Evolutionary conservation across 2,797 vertebrate species (phyloP).

Genomic region (Prionace glauca): DNA sequence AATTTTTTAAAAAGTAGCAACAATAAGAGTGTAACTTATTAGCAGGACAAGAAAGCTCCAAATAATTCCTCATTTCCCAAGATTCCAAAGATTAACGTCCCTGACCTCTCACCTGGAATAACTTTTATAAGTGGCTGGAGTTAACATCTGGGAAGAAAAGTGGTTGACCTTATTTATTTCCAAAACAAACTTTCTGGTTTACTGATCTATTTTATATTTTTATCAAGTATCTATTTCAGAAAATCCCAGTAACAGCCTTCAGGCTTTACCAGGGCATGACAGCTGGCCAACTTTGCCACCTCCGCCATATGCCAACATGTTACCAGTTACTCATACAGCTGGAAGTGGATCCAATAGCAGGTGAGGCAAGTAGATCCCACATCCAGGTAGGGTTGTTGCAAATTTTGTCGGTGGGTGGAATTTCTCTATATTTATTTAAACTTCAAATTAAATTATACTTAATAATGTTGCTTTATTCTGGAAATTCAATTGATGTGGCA

Average conservation of each 20-base stretch:
- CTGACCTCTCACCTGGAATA: neutral
- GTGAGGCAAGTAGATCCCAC: neutral
- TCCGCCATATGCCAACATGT: conserved; percentile 58
- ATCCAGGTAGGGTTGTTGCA: neutral
- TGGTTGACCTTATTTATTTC: neutral
- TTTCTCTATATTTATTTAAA: neutral
- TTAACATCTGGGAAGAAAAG: neutral
- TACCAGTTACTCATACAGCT: conserved; percentile 58
- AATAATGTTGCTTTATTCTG: neutral
- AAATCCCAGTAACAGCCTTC: conserved; percentile 60
- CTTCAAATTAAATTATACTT: neutral
- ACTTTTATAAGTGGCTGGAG: too few species aligned
- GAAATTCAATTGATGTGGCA: neutral
- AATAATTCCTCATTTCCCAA: too few species aligned
- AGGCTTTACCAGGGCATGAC: conserved; percentile 69
- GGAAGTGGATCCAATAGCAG: conserved; percentile 54
- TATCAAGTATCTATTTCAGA: conserved; percentile 64
- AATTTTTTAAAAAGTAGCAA: neutral
- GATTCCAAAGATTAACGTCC: neutral
- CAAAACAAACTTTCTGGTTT: neutral
- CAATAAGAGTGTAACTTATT: too few species aligned
- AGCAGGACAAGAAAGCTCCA: too few species aligned
- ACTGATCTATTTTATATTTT: neutral
- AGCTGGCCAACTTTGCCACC: conserved; percentile 71
- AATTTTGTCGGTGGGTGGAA: neutral